Conservation (phyloP, 2,888 invertebrate species). For the Trichogramma evanescens region DNA sequence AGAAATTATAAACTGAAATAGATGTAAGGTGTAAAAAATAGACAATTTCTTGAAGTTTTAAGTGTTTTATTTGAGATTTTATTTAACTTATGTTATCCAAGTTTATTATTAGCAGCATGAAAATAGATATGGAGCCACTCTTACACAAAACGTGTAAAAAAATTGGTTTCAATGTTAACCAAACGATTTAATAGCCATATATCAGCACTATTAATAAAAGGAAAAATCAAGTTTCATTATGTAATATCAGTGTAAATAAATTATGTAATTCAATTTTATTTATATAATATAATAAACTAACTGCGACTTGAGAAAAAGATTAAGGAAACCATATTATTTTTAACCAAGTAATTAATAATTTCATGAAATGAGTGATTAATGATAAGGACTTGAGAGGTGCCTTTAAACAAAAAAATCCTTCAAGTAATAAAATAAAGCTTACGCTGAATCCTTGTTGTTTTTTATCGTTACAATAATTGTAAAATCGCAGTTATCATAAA, state of each 20-base stretch:
- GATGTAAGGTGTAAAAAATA: neutral
- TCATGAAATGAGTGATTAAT: neutral
- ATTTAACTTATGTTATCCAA: no score
- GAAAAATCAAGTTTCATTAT: neutral
- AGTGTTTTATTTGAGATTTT: no score
- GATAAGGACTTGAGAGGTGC: slow-evolving; percentile 9
- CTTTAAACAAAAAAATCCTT: slow-evolving; percentile 27
- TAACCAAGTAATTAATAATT: neutral
- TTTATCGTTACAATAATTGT: slow-evolving; percentile 13
- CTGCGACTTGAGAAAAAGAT: slow-evolving; percentile 14
- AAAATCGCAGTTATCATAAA: slow-evolving; percentile 19
- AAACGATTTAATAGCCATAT: neutral
- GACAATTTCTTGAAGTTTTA: neutral
- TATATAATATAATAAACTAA: slow-evolving; percentile 1
- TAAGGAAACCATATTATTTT: neutral
- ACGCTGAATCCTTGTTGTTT: slow-evolving; percentile 14
- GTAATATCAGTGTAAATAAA: neutral
- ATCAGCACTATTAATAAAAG: neutral
- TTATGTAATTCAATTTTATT: neutral
- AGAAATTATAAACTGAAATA: no score
- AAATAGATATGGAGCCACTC: no score
- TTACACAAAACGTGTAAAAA: no score
- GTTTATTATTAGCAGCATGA: no score
- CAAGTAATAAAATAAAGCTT: slow-evolving; percentile 21
- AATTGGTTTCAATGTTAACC: no score